Conservation (phyloP, 2,888 invertebrate genomes). For the Coelinius sp. region DNA sequence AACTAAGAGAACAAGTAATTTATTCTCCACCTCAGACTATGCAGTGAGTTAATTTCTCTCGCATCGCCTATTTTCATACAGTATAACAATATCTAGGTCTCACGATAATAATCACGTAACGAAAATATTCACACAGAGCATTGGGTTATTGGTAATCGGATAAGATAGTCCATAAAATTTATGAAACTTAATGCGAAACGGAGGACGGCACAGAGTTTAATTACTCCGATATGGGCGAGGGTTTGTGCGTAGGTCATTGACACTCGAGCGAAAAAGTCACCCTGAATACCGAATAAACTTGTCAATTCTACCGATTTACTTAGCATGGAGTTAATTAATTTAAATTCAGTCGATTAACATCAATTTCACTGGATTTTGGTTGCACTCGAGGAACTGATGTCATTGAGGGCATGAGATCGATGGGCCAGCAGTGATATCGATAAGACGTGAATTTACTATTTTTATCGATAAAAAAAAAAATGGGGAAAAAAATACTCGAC, state of each 20-base stretch:
- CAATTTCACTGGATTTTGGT: neutral
- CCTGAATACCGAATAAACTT: neutral
- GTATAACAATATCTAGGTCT: neutral
- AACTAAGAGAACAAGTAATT: neutral
- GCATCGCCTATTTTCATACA: neutral
- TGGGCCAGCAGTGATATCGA: conserved; percentile 11
- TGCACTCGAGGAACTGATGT: neutral
- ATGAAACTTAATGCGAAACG: neutral
- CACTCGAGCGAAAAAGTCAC: neutral
- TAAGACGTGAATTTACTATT: conserved; percentile 1
- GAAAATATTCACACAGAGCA: neutral
- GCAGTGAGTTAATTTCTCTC: neutral
- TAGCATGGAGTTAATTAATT: neutral
- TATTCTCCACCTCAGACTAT: neutral
- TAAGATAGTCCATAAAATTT: conserved; percentile 8
- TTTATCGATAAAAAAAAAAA: conserved; percentile 19
- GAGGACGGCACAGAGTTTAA: neutral
- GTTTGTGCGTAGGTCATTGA: conserved; percentile 4
- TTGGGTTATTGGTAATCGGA: conserved; percentile 14
- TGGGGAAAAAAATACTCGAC: neutral
- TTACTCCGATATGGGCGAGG: conserved; percentile 11
- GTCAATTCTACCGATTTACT: neutral
- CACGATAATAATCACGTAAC: neutral
- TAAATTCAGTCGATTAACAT: neutral
- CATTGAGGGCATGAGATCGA: conserved; percentile 20